Base-by-base conservation (phyloP, 2,797 vertebrate genomes). In the Chelon auratus region DNA sequence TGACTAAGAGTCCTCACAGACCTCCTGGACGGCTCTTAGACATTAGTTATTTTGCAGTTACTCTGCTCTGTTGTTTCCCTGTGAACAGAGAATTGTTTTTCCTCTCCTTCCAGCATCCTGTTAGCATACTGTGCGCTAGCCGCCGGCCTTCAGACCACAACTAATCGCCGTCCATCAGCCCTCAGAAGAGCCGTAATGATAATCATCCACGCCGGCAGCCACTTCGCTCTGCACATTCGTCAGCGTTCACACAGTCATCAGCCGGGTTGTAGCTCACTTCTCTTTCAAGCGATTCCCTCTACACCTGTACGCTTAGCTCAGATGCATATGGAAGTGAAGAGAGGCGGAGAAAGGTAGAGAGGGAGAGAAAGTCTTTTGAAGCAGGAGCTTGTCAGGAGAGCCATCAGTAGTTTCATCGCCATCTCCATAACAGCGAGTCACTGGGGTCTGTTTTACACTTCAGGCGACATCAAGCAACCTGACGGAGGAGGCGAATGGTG, bases 361-460 rank as follows among this genome's bases (percentile, higher is more conserved):
- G 17, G 1, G 10, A 39, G 61, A 39, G 14, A 24, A 52, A 33
- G 58, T 75, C 53, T 61, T 74, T 65, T 57, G 59, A 72, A 77
- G 58, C 26, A 2, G 36, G 61, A 78, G 53, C 64, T 80, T 62
- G 51, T 68, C 54, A 68, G 22, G 53, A 75, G 51, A 72, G 73
- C 30, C 71, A 54, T 68, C 9, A 10, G 43, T 6, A 2, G 37
- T 53, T 70, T 81, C 63, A 75, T 51, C 50, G 55, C 62, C n/a
- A 13, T 80, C 68, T 75, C 72, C 62, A 59, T 83, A 63, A 73
- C 73, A 60, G 64, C n/a, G n/a, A 83, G 69, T 72, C 78, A 70
- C 80, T 36, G 45, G 72, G 81, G 78, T 70, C 72, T 72, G 59
- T 77, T 87, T 81, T 82, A 81, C 75, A 78, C 81, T 81, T 89